Evolutionary conservation across 2,113 vertebrate genomes (phyloP).

Genomic region (Delphinus delphis): DNA sequence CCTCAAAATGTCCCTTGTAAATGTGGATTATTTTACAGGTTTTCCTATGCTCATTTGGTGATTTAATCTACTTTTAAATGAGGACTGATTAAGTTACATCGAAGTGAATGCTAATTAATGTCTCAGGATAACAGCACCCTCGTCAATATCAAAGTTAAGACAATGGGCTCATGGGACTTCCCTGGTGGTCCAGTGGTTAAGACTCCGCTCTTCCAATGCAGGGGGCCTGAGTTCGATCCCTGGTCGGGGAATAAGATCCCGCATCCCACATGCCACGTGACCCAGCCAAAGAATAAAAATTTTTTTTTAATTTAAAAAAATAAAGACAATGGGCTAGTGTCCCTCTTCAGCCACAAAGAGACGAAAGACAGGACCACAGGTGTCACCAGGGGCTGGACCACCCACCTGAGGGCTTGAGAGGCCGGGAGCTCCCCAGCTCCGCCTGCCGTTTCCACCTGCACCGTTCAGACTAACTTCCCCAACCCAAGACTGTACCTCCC

Average conservation of each 20-base stretch:
- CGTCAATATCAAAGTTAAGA: fast-evolving
- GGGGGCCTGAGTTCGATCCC: too few relatives aligned
- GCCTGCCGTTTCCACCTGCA: fast-evolving
- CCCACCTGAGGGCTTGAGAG: fast-evolving
- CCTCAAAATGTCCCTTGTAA: neutral
- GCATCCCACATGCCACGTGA: too few relatives aligned
- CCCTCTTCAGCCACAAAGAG: neutral
- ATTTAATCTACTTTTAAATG: neutral
- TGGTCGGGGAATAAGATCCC: too few relatives aligned
- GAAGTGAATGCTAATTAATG: neutral
- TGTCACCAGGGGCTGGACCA: fast-evolving
- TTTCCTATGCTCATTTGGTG: neutral
- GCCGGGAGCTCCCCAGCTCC: fast-evolving
- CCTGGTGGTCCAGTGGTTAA: too few relatives aligned
- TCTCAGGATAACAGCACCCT: neutral
- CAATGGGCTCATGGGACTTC: neutral
- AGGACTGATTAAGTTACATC: neutral
- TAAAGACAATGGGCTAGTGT: neutral
- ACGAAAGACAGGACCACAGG: neutral
- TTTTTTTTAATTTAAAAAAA: too few relatives aligned
- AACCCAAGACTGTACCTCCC: constrained; percentile 82
- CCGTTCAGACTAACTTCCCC: fast-evolving
- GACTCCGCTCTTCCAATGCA: too few relatives aligned
- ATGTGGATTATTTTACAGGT: neutral
- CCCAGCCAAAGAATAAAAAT: too few relatives aligned